Evolutionary conservation across 2,888 invertebrate species (phyloP).

Genomic region (Argynnis bischoffii): DNA sequence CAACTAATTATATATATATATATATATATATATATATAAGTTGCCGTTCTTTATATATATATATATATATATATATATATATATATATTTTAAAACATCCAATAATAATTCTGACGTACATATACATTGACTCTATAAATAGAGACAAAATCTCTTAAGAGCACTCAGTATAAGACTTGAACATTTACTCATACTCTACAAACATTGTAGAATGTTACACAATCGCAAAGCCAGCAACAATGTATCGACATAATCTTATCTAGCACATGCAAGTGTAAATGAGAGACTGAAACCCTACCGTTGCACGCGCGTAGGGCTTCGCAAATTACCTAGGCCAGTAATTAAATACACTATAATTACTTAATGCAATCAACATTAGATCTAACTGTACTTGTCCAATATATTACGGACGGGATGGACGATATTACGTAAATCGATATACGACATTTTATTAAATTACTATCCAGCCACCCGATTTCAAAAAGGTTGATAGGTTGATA

Average conservation of each 20-base stretch:
- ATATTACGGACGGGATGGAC: conserved; percentile 7
- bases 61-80: too few species aligned
- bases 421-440: conserved; percentile 1
- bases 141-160: not conserved
- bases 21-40: too few species aligned
- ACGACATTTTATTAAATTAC: not conserved
- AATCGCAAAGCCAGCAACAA: conserved; percentile 34
- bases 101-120: too few species aligned
- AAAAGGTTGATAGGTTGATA: too few species aligned
- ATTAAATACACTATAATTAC: conserved; percentile 79
- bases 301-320: conserved; percentile 68
- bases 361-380: conserved; percentile 69
- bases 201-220: conserved; percentile 10
- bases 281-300: conserved; percentile 71
- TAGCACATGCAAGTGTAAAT: conserved; percentile 72
- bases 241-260: conserved; percentile 25
- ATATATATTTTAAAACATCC: too few species aligned
- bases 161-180: not conserved
- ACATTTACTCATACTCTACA: conserved; percentile 9
- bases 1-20: too few species aligned
- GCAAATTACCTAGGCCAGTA: conserved; percentile 75
- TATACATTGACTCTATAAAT: not conserved
- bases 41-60: too few species aligned
- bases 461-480: too few species aligned
- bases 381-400: conserved; percentile 20